A percentile compares a stretch with the other conserved stretches of the same genome.
These are phyloP conservation scores for Porphyrio hochstetteri DNA, from an alignment of 2,113 vertebrate genomes.

Conservation along the genomic window DNA sequence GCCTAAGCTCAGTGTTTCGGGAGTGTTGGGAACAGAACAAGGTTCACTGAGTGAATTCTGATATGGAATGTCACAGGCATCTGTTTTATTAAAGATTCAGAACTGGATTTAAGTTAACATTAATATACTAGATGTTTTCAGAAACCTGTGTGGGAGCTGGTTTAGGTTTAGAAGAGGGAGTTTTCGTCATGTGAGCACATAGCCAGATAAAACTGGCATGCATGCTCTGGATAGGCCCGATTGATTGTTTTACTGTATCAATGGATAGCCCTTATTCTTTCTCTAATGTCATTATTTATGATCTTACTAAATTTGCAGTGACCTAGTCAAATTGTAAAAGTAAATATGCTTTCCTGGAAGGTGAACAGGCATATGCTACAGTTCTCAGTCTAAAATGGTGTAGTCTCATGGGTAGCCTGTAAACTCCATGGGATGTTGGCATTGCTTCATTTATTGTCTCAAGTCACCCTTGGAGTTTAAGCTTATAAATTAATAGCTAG, in stretches of 20 bases:
- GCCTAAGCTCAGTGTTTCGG: background rate
- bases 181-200: background rate
- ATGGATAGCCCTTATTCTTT: background rate
- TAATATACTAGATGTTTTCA: background rate
- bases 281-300: background rate
- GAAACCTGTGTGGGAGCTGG: background rate
- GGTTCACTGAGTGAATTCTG: background rate
- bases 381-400: background rate
- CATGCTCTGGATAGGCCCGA: background rate
- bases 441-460: background rate
- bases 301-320: background rate
- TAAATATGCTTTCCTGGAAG: background rate
- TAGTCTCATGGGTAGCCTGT: background rate
- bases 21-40: background rate
- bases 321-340: background rate
- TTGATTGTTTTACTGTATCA: background rate
- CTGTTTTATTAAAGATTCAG: background rate
- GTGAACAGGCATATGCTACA: background rate
- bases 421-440: background rate
- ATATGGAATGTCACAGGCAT: fast-evolving
- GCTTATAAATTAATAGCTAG: background rate
- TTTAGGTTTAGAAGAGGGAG: background rate
- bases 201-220: background rate
- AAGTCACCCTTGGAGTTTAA: background rate
- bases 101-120: background rate